Percentiles rank a stretch among this genome's conserved stretches.
Evolutionary conservation across 2,797 vertebrate species (phyloP).

Genomic region (Phalloptychus januarius): DNA sequence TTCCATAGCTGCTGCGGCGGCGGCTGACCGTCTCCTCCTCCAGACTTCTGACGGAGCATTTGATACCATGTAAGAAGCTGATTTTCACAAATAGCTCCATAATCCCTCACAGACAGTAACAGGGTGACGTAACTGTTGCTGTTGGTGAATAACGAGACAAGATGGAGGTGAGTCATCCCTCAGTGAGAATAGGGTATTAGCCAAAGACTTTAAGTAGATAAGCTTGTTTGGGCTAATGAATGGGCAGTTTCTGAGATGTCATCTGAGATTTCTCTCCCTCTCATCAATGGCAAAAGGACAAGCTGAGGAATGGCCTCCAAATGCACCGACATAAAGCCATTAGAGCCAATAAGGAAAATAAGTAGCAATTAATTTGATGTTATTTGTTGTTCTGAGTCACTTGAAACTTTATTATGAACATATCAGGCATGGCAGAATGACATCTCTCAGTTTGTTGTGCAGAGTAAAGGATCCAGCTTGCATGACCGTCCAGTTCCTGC

Average conservation of each 20-base stretch:
- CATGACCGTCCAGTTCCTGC: conserved; percentile 41
- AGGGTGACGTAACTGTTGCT: conserved; percentile 78
- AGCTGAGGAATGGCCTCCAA: conserved; percentile 48
- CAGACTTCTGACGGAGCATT: conserved; percentile 62
- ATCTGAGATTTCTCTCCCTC: conserved; percentile 65
- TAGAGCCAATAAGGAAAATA: conserved; percentile 56
- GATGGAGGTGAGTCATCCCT: conserved; percentile 73
- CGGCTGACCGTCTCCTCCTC: conserved; percentile 51
- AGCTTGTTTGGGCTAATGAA: conserved; percentile 80
- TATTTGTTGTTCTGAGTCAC: conserved; percentile 43
- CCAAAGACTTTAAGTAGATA: conserved; percentile 81
- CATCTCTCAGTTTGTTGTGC: conserved; percentile 45
- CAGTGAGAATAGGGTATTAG: conserved; percentile 72
- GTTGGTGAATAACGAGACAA: conserved; percentile 76
- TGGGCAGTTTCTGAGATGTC: conserved; percentile 71
- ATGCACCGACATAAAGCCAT: conserved; percentile 47
- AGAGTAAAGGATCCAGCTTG: conserved; percentile 59
- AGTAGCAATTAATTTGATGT: conserved; percentile 33
- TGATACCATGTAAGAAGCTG: conserved; percentile 76
- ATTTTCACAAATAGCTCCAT: conserved; percentile 74
- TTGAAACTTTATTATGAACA: conserved; percentile 43
- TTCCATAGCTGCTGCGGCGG: conserved; percentile 48
- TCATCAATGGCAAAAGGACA: conserved; percentile 58
- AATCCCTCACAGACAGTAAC: conserved; percentile 69
- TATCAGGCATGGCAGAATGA: conserved; percentile 35